Percentiles rank a stretch among this genome's conserved stretches.
These are phyloP conservation scores for Proteles cristata DNA, from an alignment of 2,113 vertebrate species.

Conservation along the genomic window DNA sequence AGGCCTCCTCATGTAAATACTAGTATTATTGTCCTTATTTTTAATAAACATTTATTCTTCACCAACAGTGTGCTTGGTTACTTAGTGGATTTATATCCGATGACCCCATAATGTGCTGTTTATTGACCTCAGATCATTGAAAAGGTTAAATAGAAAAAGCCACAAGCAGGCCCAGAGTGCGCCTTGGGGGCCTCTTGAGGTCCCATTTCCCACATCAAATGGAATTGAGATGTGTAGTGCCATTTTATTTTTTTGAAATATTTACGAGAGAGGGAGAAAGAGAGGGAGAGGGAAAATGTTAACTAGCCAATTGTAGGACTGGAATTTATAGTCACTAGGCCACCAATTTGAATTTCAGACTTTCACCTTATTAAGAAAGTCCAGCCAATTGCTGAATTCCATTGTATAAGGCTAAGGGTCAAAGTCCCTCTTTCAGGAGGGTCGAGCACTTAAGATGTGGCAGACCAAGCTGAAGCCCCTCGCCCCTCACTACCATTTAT, in stretches of 20 bases:
- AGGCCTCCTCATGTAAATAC: not conserved
- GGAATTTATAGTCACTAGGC: conserved; percentile 1
- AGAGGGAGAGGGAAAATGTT: not conserved
- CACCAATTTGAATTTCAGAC: conserved; percentile 24
- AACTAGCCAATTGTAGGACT: not conserved
- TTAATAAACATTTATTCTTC: not conserved
- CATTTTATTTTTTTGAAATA: conserved; percentile 42
- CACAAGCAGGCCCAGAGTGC: not conserved
- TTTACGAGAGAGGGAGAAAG: not conserved
- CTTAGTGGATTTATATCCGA: conserved; percentile 11
- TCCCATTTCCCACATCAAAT: conserved; percentile 10
- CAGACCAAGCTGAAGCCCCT: not conserved
- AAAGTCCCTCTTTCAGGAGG: not conserved
- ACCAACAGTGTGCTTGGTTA: not conserved
- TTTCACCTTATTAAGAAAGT: conserved; percentile 23
- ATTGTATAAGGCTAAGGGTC: not conserved
- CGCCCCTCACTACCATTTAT: not conserved
- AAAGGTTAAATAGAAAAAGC: conserved; percentile 66
- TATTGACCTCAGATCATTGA: conserved; percentile 63
- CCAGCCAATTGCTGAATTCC: not conserved
- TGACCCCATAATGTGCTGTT: conserved; percentile 45
- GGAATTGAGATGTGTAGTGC: conserved; percentile 17
- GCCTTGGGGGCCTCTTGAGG: conserved; percentile 22
- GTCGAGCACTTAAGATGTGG: not conserved
- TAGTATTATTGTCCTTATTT: not conserved